Base-by-base conservation (phyloP, 2,113 vertebrate genomes). In the Promerops cafer region DNA sequence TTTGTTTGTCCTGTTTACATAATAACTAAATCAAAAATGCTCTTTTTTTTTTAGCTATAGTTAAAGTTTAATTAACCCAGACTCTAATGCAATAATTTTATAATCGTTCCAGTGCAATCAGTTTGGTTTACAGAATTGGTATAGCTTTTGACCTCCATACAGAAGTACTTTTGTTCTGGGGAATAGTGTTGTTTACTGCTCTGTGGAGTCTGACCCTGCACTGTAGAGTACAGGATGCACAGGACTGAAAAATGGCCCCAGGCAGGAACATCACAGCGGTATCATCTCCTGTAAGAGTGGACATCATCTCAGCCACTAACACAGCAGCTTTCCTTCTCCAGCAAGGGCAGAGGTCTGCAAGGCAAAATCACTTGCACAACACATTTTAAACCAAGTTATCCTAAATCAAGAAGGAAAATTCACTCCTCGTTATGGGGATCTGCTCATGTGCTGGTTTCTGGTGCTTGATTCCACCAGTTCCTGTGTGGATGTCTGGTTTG, bases 1-100 rank as follows among this genome's bases (percentile, higher is more conserved):
- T 57, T 54, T 95, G 44, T 92, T 50, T 94, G 61, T 91, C 57
- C 70, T 95, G 88, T 97, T 97, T 96, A 97, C 81, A 71, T 87
- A 54, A 52, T 40, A 49, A 59, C 69, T 80, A 61, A 90, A 74
- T 93, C 74, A 76, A 81, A 81, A 95, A 63, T 68, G 52, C 13
- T 90, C 28, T 50, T 16, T 66, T 30, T 64, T 70, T 63, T 70
- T 68, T 49, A 84, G 77, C 92, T 65, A 22, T 40, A 65, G 87
- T 40, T 89, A 71, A 96, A 86, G 47, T 89, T 54, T 52, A 60
- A 72, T 83, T 42, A 78, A 85, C 76, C 64, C 66, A 49, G 79
- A 92, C 92, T 96, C 54, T 91, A 74, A 96, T 76, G 90, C 49
- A 89, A 4, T 90, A 42, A 78, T 93, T 90, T 80, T 93, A 69